Conservation (phyloP, 2,888 invertebrate species). For the Standfussiana lucernea region DNA sequence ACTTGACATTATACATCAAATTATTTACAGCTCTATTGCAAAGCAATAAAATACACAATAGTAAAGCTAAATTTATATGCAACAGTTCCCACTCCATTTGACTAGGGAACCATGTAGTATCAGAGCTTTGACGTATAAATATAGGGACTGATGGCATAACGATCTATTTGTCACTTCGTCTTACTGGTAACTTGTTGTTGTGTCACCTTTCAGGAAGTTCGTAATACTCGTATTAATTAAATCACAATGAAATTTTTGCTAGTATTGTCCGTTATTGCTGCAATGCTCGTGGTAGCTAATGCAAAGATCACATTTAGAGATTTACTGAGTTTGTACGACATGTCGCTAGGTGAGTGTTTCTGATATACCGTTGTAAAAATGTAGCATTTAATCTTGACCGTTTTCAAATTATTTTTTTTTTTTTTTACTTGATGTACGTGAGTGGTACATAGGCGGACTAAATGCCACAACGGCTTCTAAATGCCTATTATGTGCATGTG, state of each 20-base stretch:
- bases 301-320: constrained; percentile 15
- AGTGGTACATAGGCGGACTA: neutral
- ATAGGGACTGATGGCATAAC: neutral
- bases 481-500: neutral
- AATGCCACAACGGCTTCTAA: neutral
- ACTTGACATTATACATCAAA: neutral
- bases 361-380: neutral
- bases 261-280: constrained; percentile 15
- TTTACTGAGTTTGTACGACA: constrained; percentile 32
- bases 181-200: constrained; percentile 12
- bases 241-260: constrained; percentile 51
- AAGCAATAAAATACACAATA: constrained; percentile 6
- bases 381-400: neutral
- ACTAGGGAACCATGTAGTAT: neutral
- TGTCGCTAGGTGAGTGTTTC: constrained; percentile 32
- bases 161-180: neutral
- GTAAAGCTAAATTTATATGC: neutral
- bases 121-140: constrained; percentile 36
- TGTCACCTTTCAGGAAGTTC: neutral
- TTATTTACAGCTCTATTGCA: constrained; percentile 17
- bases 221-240: constrained; percentile 6
- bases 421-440: neutral
- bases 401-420: neutral
- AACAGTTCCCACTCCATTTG: constrained; percentile 1
- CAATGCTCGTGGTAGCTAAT: constrained; percentile 25